Evolutionary conservation across 2,888 invertebrate species (phyloP).

Genomic region (Xanthorhoe spadicearia): DNA sequence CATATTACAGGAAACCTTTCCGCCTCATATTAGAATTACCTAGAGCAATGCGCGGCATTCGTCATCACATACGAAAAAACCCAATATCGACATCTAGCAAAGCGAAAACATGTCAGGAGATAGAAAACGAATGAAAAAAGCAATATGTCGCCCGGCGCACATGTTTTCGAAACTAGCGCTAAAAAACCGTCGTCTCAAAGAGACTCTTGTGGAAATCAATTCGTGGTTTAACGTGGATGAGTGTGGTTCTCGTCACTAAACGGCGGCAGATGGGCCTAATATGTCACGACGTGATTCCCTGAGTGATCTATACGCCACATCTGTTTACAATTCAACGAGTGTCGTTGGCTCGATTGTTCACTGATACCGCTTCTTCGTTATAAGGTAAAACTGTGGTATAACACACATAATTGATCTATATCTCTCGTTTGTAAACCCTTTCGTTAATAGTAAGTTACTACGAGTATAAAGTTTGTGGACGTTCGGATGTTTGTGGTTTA

Average conservation of each 20-base stretch:
- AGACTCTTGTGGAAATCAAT: constrained; percentile 69
- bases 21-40: constrained; percentile 52
- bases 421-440: too few species aligned
- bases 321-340: constrained; percentile 48
- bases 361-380: constrained; percentile 3
- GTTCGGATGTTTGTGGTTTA: too few species aligned
- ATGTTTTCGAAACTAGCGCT: constrained; percentile 70
- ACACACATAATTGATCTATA: neutral
- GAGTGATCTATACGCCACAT: constrained; percentile 56
- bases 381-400: neutral
- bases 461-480: too few species aligned
- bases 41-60: constrained; percentile 55
- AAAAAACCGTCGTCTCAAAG: constrained; percentile 68
- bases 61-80: constrained; percentile 60
- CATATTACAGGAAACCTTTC: constrained; percentile 32
- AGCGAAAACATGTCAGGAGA: constrained; percentile 65
- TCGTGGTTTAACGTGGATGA: constrained; percentile 70
- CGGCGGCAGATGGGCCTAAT: constrained; percentile 68
- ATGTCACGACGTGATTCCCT: constrained; percentile 61
- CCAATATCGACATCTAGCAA: constrained; percentile 68
- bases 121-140: constrained; percentile 74
- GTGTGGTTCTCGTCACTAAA: constrained; percentile 64
- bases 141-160: constrained; percentile 71
- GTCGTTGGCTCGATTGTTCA: constrained; percentile 38
- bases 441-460: too few species aligned